Conservation (phyloP, 2,888 invertebrate species). For the Acrocyrtus sp. region DNA sequence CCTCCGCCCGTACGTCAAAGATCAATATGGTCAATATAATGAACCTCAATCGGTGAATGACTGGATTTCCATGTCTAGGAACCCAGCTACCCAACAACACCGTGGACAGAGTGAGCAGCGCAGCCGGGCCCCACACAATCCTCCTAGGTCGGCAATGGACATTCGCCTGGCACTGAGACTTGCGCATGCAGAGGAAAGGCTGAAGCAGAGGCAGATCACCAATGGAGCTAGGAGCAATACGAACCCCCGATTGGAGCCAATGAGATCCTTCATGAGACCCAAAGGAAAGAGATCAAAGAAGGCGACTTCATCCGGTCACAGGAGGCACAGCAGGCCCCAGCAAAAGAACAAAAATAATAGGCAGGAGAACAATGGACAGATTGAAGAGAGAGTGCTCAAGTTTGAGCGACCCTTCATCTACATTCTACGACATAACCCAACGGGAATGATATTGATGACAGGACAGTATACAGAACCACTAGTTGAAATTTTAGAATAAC, state of each 20-base stretch:
- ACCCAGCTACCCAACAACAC: constrained; percentile 29
- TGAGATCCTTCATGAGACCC: constrained; percentile 51
- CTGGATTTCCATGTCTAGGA: constrained; percentile 61
- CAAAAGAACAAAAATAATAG: constrained; percentile 6
- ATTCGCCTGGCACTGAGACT: constrained; percentile 34
- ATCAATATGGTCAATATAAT: constrained; percentile 61
- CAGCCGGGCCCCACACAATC: constrained; percentile 30
- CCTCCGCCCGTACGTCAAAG: constrained; percentile 51
- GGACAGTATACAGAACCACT: constrained; percentile 63
- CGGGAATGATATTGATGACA: constrained; percentile 79
- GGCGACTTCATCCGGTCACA: constrained; percentile 66
- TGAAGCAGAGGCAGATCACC: constrained; percentile 33
- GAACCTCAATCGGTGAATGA: constrained; percentile 62
- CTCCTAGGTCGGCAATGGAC: constrained; percentile 25
- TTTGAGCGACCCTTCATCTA: constrained; percentile 90
- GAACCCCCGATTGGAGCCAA: constrained; percentile 40
- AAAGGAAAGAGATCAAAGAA: constrained; percentile 52
- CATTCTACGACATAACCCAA: constrained; percentile 89
- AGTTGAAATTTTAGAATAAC: constrained; percentile 48
- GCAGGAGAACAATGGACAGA: constrained; percentile 29
- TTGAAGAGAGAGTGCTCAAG: constrained; percentile 79
- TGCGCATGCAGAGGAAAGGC: constrained; percentile 38
- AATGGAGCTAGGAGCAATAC: constrained; percentile 42
- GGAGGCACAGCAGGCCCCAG: constrained; percentile 12
- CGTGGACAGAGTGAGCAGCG: constrained; percentile 22